These are phyloP conservation scores for Tursiops truncatus DNA, from an alignment of 2,113 vertebrate genomes.

Conservation along the genomic window DNA sequence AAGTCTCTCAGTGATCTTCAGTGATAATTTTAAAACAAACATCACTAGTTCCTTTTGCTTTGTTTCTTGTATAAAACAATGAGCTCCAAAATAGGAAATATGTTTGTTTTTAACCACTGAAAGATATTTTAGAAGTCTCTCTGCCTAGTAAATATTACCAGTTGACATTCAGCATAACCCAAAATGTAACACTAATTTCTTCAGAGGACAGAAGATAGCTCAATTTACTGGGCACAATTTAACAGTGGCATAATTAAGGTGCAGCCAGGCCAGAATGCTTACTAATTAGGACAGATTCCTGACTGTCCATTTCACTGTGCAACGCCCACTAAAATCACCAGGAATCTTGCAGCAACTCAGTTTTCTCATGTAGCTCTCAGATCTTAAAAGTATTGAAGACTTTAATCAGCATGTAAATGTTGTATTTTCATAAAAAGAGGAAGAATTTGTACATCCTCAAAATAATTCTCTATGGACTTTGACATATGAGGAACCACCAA, in stretches of 20 bases:
- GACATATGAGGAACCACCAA: not conserved
- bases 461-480: not conserved
- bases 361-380: slow-evolving; percentile 24
- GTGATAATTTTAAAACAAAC: not conserved
- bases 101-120: not conserved
- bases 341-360: not conserved
- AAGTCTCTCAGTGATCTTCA: not conserved
- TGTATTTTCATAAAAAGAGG: not conserved
- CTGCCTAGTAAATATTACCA: slow-evolving; percentile 48
- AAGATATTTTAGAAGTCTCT: slow-evolving; percentile 25
- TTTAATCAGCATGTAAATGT: not conserved
- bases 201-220: not conserved
- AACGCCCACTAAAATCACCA: slow-evolving; percentile 42
- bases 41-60: not conserved
- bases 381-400: not conserved
- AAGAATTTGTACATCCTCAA: not conserved
- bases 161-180: not conserved
- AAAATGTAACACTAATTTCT: slow-evolving; percentile 38
- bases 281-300: slow-evolving; percentile 16
- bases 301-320: not conserved
- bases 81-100: not conserved
- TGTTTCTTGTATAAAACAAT: not conserved
- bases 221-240: not conserved
- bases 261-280: not conserved
- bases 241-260: slow-evolving; percentile 5